phyloP scores from a whole-genome alignment of 2,797 vertebrate species.

The Amphiprion clarkii region DNA sequence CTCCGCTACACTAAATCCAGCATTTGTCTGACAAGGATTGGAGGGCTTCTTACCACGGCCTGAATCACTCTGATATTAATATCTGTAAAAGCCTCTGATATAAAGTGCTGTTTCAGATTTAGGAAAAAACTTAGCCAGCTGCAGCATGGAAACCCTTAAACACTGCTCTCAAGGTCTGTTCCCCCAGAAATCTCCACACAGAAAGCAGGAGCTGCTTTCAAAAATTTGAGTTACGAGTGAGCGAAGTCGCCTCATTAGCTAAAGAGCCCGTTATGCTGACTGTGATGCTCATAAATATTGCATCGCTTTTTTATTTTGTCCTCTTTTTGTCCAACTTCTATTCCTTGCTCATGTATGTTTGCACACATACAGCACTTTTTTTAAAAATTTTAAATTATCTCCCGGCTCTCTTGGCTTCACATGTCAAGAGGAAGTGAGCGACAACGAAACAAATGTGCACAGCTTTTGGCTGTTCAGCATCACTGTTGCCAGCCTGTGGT shows the following conservation, averaged over 20 bases:
- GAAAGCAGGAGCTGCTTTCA: conserved; percentile 22
- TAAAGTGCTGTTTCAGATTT: conserved; percentile 31
- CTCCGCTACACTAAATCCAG: conserved; percentile 43
- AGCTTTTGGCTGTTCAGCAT: background rate
- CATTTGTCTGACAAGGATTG: conserved; percentile 59
- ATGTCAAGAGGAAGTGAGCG: background rate
- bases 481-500: background rate
- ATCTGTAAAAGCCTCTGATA: conserved; percentile 68
- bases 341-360: conserved; percentile 16
- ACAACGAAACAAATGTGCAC: conserved; percentile 1
- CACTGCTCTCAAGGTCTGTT: conserved; percentile 30
- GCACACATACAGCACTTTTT: background rate
- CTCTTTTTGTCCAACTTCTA: background rate
- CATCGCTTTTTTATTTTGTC: conserved; percentile 29
- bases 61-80: conserved; percentile 67
- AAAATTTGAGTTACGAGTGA: conserved; percentile 71
- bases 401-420: background rate
- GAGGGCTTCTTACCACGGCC: conserved; percentile 37
- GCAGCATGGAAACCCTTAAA: conserved; percentile 34
- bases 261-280: conserved; percentile 76
- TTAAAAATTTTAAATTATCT: background rate
- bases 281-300: conserved; percentile 70
- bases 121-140: conserved; percentile 11
- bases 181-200: conserved; percentile 21
- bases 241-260: conserved; percentile 75